A percentile compares a stretch with the other conserved stretches of the same genome.
Conservation (phyloP, 2,113 vertebrate species). For the Rynchops niger region DNA sequence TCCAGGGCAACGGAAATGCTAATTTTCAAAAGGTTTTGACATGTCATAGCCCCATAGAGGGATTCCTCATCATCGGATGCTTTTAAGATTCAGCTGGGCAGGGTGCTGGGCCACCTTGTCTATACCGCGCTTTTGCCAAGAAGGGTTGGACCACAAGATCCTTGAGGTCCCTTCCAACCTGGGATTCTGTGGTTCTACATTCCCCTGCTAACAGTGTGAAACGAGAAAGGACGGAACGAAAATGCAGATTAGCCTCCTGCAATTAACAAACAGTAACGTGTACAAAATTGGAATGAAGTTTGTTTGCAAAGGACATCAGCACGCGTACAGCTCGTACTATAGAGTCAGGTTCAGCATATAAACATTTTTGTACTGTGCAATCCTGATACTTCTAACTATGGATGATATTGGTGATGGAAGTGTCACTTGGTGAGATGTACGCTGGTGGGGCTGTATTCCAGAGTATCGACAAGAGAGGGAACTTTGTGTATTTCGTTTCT, state of each 20-base stretch:
- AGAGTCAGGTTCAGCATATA: rapidly evolving
- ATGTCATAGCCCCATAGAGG: neutral
- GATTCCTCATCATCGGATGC: neutral
- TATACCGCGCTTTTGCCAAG: neutral
- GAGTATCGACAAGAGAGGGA: neutral
- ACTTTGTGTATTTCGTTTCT: too few relatives aligned
- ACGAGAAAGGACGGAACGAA: neutral
- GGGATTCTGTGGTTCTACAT: neutral
- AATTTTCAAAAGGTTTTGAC: neutral
- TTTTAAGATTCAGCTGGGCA: neutral
- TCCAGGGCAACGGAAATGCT: neutral
- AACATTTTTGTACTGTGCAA: too few relatives aligned
- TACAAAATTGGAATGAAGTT: too few relatives aligned
- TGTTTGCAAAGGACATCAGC: too few relatives aligned
- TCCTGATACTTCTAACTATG: neutral
- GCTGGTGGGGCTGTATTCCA: neutral
- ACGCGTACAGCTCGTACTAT: too few relatives aligned
- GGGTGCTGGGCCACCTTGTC: neutral
- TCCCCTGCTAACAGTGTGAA: neutral
- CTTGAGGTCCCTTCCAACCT: neutral
- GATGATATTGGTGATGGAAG: too few relatives aligned
- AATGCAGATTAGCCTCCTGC: neutral
- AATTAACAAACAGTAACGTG: rapidly evolving
- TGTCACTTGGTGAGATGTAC: neutral
- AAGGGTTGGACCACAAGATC: neutral